A percentile compares a stretch with the other conserved stretches of the same genome.
phyloP scores from a whole-genome alignment of 2,113 vertebrate species.

The Centropristis striata region DNA sequence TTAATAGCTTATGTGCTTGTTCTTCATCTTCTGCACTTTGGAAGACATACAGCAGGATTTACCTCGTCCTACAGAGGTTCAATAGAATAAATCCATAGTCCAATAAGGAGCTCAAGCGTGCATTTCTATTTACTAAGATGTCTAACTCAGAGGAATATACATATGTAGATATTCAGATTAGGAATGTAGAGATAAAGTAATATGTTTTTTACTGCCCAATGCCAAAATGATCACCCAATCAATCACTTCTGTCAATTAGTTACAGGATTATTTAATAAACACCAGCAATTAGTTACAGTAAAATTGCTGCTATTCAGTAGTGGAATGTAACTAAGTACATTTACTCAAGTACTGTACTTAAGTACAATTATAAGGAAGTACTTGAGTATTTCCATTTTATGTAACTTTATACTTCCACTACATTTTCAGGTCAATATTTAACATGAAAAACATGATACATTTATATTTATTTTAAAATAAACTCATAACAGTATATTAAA shows the following conservation, averaged over 20 bases:
- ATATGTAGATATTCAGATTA: background rate
- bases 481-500: no score
- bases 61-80: background rate
- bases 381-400: no score
- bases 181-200: background rate
- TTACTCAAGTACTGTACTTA: no score
- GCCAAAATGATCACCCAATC: background rate
- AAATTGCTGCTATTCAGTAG: no score
- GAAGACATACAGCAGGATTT: background rate
- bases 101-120: background rate
- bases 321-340: no score
- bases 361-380: no score
- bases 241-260: background rate
- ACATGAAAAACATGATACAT: no score
- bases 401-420: no score
- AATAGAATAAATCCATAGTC: slow-evolving; percentile 15
- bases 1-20: background rate
- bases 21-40: background rate
- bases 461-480: no score
- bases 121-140: background rate
- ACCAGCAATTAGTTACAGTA: background rate
- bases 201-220: background rate
- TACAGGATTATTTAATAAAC: slow-evolving; percentile 11
- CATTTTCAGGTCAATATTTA: no score
- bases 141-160: background rate